phyloP scores from a whole-genome alignment of 1,140 invertebrate species.

The Hyles euphorbiae region DNA sequence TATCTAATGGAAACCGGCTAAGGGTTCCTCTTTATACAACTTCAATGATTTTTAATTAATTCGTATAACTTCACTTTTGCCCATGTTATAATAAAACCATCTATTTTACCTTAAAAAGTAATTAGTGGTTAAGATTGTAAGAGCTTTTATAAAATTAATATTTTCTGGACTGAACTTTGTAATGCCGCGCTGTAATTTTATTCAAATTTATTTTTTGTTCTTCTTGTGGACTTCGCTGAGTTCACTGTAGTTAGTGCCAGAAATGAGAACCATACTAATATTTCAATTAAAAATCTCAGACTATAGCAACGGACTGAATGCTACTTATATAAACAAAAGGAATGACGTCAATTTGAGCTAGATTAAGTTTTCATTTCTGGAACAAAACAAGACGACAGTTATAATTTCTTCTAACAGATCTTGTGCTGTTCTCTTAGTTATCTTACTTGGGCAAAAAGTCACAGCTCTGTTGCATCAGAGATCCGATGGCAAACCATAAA shows the following conservation, averaged over 20 bases:
- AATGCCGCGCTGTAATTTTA: background rate
- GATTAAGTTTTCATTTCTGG: slow-evolving; percentile 7
- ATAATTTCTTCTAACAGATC: slow-evolving; percentile 6
- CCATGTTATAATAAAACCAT: no score
- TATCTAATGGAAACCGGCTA: no score
- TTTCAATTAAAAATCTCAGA: no score
- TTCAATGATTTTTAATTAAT: no score
- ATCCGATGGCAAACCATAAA: slow-evolving; percentile 97
- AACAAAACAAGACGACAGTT: background rate
- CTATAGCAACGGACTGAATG: no score
- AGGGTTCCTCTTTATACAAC: no score
- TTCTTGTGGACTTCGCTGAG: slow-evolving; percentile 64
- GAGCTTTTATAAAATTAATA: no score
- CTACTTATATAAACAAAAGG: no score
- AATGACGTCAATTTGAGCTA: background rate
- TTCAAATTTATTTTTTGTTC: slow-evolving; percentile 19
- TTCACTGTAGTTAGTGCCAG: slow-evolving; percentile 37
- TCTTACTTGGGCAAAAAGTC: slow-evolving; percentile 94
- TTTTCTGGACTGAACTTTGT: background rate
- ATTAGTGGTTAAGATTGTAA: no score
- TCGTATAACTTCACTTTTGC: no score
- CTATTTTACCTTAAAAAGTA: background rate
- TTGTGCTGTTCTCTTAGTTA: slow-evolving; percentile 10
- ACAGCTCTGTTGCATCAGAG: slow-evolving; percentile 94
- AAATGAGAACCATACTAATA: slow-evolving; percentile 15